phyloP scores from a whole-genome alignment of 2,113 vertebrate genomes.

The Peromyscus leucopus region DNA sequence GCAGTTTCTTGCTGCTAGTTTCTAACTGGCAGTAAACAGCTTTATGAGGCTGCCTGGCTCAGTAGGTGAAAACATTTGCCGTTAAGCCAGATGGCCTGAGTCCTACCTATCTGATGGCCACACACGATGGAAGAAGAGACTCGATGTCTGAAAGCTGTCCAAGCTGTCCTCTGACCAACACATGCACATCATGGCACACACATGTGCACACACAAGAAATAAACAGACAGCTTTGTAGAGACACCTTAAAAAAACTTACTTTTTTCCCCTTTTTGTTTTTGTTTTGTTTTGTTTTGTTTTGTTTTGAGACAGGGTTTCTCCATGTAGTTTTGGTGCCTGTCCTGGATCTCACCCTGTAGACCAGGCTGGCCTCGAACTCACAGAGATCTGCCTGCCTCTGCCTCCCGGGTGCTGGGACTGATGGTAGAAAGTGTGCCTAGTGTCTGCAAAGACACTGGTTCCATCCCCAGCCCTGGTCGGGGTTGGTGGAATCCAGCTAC shows the following conservation, averaged over 20 bases:
- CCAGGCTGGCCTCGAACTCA: not conserved
- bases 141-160: not conserved
- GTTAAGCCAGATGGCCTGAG: not conserved
- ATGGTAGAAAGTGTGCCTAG: not conserved
- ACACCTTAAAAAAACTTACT: not conserved
- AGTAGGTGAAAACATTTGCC: not conserved
- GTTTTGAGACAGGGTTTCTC: not conserved
- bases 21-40: not conserved
- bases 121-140: not conserved
- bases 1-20: not conserved
- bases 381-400: not conserved
- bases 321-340: not conserved
- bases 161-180: not conserved
- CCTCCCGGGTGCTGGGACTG: not conserved
- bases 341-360: not conserved
- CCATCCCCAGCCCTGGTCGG: not conserved
- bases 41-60: not conserved
- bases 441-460: not conserved
- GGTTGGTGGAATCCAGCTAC: not conserved
- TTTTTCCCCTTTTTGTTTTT: too few relatives aligned
- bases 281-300: not conserved
- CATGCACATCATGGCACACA: not conserved
- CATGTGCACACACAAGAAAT: not conserved
- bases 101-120: not conserved
- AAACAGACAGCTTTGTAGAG: not conserved